These are phyloP conservation scores for Phaethon lepturus DNA, from an alignment of 2,113 vertebrate species.

Conservation along the genomic window DNA sequence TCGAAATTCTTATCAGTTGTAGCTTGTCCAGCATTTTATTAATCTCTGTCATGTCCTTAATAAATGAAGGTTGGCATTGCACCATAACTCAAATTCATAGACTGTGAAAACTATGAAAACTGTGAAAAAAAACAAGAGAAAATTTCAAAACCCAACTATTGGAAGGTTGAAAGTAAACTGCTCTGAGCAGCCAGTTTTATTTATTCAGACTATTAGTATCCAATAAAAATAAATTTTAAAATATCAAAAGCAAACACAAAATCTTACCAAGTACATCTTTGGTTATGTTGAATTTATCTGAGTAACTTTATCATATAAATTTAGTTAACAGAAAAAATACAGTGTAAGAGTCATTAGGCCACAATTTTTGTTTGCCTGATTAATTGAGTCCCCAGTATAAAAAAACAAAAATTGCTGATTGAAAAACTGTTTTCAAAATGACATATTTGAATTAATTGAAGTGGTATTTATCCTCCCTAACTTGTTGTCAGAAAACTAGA, in stretches of 20 bases:
- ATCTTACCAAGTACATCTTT: not conserved
- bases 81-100: not conserved
- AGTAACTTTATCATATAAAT: not conserved
- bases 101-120: slow-evolving; percentile 8
- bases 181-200: not conserved
- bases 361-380: not conserved
- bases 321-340: not conserved
- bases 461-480: not conserved
- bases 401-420: not conserved
- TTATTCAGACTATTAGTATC: not conserved
- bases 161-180: not conserved
- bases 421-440: not conserved
- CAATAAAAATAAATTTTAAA: not conserved
- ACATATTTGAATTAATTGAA: not conserved
- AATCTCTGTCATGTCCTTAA: slow-evolving; percentile 32
- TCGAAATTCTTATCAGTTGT: slow-evolving; percentile 1
- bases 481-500: not conserved
- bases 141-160: not conserved
- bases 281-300: not conserved
- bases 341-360: not conserved
- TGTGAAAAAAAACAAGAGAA: not conserved
- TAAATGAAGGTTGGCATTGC: slow-evolving; percentile 26
- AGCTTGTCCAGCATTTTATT: slow-evolving; percentile 43
- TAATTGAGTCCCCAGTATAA: not conserved
- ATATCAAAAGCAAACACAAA: not conserved